Conservation (phyloP, 1,140 invertebrate species). For the Thereuonema tuberculata region DNA sequence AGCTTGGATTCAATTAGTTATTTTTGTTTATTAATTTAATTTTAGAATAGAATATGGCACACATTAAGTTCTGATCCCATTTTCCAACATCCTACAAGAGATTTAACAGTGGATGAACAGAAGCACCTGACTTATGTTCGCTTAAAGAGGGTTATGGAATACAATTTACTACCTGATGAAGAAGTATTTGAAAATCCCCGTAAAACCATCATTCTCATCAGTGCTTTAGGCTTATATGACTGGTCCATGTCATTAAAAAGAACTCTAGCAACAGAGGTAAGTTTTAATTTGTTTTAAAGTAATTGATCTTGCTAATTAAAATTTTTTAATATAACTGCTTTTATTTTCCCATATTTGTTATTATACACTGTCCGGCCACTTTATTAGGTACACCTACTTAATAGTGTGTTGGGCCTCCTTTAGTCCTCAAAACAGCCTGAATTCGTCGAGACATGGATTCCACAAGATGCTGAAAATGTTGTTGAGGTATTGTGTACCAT, state of each 20-base stretch:
- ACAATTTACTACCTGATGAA: conserved; percentile 44
- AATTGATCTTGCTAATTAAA: too few relatives aligned
- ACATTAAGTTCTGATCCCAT: conserved; percentile 63
- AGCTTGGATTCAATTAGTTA: too few relatives aligned
- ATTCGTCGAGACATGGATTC: too few relatives aligned
- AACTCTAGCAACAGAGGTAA: conserved; percentile 31
- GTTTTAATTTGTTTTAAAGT: too few relatives aligned
- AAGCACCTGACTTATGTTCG: conserved; percentile 44
- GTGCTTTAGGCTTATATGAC: conserved; percentile 51
- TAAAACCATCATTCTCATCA: conserved; percentile 27
- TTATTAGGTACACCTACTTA: too few relatives aligned
- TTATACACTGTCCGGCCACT: too few relatives aligned
- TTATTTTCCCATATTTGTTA: too few relatives aligned
- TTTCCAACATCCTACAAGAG: conserved; percentile 45
- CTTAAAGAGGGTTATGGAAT: conserved; percentile 45
- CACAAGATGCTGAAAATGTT: too few relatives aligned
- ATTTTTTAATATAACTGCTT: too few relatives aligned
- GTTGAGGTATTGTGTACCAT: too few relatives aligned
- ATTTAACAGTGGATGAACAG: conserved; percentile 53
- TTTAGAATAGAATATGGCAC: conserved; percentile 65
- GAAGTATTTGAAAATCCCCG: conserved; percentile 37
- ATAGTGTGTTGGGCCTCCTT: too few relatives aligned
- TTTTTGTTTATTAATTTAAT: conserved; percentile 7
- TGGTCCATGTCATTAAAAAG: conserved; percentile 49
- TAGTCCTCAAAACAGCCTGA: too few relatives aligned